These are phyloP conservation scores for Hemicentrotus pulcherrimus DNA, from an alignment of 35 echinoderm and acorn worm species.

Conservation along the genomic window DNA sequence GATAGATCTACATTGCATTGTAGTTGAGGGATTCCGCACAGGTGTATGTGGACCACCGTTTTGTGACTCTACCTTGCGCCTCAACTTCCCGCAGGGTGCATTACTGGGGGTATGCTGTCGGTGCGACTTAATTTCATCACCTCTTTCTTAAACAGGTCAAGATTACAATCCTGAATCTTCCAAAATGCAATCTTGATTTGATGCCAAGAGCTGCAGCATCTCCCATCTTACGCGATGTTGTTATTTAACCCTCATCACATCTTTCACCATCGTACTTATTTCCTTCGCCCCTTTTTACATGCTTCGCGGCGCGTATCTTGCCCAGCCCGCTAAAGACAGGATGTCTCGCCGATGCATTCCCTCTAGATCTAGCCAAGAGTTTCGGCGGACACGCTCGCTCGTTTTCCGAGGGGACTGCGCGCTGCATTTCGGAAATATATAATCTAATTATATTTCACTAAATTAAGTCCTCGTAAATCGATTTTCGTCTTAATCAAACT, in stretches of 20 bases:
- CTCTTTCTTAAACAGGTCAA: not conserved
- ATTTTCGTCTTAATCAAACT: no score
- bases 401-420: not conserved
- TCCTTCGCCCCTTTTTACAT: not conserved
- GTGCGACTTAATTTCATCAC: not conserved
- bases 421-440: not conserved
- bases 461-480: no score
- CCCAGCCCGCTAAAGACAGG: not conserved
- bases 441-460: not conserved
- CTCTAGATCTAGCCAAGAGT: not conserved
- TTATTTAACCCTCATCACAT: not conserved
- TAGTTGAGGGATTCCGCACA: not conserved
- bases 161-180: not conserved
- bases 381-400: not conserved
- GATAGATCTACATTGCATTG: not conserved
- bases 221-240: not conserved
- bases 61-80: not conserved
- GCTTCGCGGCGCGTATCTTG: not conserved
- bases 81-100: not conserved
- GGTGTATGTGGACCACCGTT: not conserved
- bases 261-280: not conserved
- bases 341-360: not conserved
- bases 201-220: not conserved
- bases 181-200: not conserved
- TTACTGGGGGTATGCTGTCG: not conserved